Base-by-base conservation (phyloP, 2,888 invertebrate species). In the Drosophila parthenogenetica region DNA sequence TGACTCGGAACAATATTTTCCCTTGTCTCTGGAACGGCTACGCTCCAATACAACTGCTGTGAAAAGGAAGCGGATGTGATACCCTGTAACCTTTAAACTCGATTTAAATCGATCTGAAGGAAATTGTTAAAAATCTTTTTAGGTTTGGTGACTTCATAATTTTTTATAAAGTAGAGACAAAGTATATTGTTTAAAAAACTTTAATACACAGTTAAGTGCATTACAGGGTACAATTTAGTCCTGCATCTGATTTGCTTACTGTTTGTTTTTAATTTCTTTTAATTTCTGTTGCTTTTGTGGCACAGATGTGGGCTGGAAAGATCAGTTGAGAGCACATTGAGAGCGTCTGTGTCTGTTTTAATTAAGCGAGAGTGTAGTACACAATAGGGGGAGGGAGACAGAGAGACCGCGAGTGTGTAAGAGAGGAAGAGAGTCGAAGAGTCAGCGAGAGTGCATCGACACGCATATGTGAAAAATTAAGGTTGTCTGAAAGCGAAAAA, bases 391-490 rank as follows among this genome's bases (percentile, higher is more conserved):
- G 65, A 46, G 57, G 61, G 67, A 54, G 60, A 14, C 48, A 25
- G 46, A 46, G 40, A 61, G 57, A 11, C 42, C 65, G 32, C 55
- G 69, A 13, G 48, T 14, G 22, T 2, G 42, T 37, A 10, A 51
- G 53, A 40, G 40, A 22, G 25, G 16, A 37, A 50, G 11, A 40
- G 39, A 37, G 50, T n/a, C 37, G 19, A 51, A 51, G 57, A 46
- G 64, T 16, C 39, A 39, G 67, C 42, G 48, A 48, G 73, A 69
- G 71, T 66, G 67, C 67, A 65, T 48, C 68, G 80, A 66, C 68
- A 70, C 67, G 80, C 85, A 89, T 87, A 87, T 85, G 85, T 85
- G 86, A 79, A 89, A 85, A 85, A 85, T 89, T 85, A 81, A 81
- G 81, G 81, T 69, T 78, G 74, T 40, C 68, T 63, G 69, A 68